A percentile compares a stretch with the other conserved stretches of the same genome.
Conservation (phyloP, 2,888 invertebrate genomes). For the Tachina fera region DNA sequence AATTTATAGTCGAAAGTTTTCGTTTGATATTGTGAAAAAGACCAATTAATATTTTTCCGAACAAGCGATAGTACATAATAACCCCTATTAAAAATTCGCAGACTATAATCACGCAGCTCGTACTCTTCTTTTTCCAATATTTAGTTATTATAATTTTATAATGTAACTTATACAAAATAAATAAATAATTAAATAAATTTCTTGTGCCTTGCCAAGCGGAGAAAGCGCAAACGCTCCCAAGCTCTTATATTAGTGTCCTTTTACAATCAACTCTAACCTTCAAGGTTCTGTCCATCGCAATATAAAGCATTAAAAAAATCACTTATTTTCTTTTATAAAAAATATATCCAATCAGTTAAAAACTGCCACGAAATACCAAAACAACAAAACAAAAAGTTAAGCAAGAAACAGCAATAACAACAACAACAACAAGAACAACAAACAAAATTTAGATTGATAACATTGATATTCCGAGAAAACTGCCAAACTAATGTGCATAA, state of each 20-base stretch:
- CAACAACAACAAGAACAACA: conserved; percentile 27
- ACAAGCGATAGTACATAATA: too few relatives aligned
- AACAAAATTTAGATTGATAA: conserved; percentile 78
- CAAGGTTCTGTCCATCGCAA: conserved; percentile 29
- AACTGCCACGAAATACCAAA: conserved; percentile 67
- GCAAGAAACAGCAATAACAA: conserved; percentile 11
- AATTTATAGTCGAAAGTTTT: too few relatives aligned
- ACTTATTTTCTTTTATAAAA: conserved; percentile 74
- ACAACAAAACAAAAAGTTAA: conserved; percentile 40
- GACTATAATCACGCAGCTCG: too few relatives aligned
- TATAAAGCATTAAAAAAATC: conserved; percentile 65
- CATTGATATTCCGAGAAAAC: conserved; percentile 80
- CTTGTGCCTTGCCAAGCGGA: too few relatives aligned
- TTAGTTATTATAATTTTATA: too few relatives aligned
- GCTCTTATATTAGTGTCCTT: not conserved
- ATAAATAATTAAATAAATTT: too few relatives aligned
- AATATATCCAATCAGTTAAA: conserved; percentile 78
- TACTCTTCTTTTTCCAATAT: too few relatives aligned
- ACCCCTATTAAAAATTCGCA: too few relatives aligned
- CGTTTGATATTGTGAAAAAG: too few relatives aligned
- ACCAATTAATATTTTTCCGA: too few relatives aligned
- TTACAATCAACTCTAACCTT: not conserved
- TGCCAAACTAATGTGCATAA: conserved; percentile 74
- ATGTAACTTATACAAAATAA: too few relatives aligned
- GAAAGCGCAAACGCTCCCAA: too few relatives aligned